A percentile compares a stretch with the other conserved stretches of the same genome.
Evolutionary conservation across 2,113 vertebrate species (phyloP).

Genomic region (Phalacrocorax brasilianus): DNA sequence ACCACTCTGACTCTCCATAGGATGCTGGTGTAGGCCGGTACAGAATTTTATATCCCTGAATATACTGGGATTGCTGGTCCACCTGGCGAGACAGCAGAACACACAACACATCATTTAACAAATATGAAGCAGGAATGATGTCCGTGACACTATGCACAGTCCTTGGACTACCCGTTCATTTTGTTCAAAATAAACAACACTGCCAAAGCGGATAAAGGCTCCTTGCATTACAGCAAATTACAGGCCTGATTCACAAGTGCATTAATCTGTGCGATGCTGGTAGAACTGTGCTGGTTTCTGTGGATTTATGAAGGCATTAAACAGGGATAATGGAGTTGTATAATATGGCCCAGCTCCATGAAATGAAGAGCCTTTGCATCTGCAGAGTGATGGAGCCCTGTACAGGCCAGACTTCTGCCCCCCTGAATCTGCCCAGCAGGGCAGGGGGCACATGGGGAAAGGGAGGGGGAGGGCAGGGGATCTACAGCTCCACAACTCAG

Average conservation of each 20-base stretch:
- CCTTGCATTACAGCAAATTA: background rate
- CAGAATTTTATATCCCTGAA: slow-evolving; percentile 96
- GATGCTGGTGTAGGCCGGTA: slow-evolving; percentile 83
- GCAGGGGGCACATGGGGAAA: background rate
- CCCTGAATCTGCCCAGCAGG: background rate
- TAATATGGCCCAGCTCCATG: background rate
- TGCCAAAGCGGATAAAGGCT: background rate
- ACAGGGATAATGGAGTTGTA: background rate
- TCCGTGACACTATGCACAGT: fast-evolving
- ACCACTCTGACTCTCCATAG: slow-evolving; percentile 86
- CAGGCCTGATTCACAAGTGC: background rate
- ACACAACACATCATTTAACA: background rate
- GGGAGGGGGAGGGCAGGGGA: background rate
- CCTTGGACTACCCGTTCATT: background rate
- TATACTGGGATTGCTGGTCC: slow-evolving; percentile 96
- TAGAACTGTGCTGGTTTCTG: background rate
- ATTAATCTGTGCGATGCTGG: background rate
- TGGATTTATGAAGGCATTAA: slow-evolving; percentile 7
- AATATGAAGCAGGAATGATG: background rate
- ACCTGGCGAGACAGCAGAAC: slow-evolving; percentile 76
- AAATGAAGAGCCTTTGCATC: background rate
- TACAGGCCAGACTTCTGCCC: background rate
- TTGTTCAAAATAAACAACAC: background rate
- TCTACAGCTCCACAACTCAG: background rate
- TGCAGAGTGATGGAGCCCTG: fast-evolving